Conservation (phyloP, 2,113 vertebrate genomes). For the Protobothrops mucrosquamatus region DNA sequence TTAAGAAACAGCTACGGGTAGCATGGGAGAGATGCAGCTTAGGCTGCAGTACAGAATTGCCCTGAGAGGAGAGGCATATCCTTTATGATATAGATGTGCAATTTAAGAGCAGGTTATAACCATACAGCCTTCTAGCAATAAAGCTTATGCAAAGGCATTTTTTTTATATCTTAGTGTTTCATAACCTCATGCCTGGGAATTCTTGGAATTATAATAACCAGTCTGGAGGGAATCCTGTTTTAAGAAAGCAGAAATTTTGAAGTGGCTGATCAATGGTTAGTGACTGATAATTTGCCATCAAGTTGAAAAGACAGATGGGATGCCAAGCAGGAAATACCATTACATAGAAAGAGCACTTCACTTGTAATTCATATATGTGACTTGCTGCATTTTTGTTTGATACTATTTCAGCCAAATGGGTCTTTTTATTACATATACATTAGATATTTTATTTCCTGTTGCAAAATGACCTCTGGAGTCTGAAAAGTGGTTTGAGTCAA, state of each 20-base stretch:
- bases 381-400: slow-evolving; percentile 56
- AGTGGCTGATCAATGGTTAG: neutral
- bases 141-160: neutral
- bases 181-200: neutral
- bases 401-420: slow-evolving; percentile 57
- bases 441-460: slow-evolving; percentile 72
- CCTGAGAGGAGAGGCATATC: neutral
- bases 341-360: slow-evolving; percentile 39
- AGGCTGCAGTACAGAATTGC: neutral
- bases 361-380: slow-evolving; percentile 63
- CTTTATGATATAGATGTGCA: neutral
- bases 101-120: neutral
- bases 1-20: neutral
- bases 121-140: neutral
- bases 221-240: neutral
- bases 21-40: neutral
- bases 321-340: slow-evolving; percentile 28
- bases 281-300: neutral
- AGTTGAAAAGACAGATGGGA: neutral
- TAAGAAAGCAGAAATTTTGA: neutral
- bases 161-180: neutral
- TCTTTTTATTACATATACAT: slow-evolving; percentile 61
- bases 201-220: neutral
- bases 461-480: slow-evolving; percentile 69
- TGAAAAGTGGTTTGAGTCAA: slow-evolving; percentile 66